A percentile compares a stretch with the other conserved stretches of the same genome.
phyloP scores from a whole-genome alignment of 2,113 vertebrate species.

The Cricetomys ansorgei region DNA sequence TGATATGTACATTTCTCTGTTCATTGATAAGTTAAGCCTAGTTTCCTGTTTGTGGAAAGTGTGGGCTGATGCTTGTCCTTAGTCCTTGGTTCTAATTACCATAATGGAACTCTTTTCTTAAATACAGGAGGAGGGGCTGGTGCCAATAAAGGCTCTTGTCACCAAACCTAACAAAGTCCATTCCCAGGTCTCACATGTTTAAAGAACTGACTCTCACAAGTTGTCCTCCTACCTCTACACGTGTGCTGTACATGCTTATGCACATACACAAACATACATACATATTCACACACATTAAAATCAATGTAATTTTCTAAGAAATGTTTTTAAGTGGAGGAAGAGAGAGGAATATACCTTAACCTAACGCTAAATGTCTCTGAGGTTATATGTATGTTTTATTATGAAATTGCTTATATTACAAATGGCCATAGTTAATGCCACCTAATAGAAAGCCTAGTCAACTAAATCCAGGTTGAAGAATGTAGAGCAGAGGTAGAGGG shows the following conservation, averaged over 20 bases:
- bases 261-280: background rate
- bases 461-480: background rate
- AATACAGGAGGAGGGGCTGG: background rate
- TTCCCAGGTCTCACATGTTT: background rate
- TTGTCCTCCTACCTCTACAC: too few relatives aligned
- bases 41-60: constrained; percentile 28
- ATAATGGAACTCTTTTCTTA: background rate
- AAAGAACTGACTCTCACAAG: background rate
- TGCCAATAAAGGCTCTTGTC: background rate
- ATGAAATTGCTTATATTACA: background rate
- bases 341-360: background rate
- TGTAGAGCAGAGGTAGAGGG: too few relatives aligned
- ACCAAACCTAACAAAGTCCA: background rate
- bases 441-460: background rate
- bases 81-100: constrained; percentile 15
- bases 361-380: constrained; percentile 11
- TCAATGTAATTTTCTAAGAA: background rate
- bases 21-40: background rate
- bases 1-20: constrained; percentile 24
- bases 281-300: background rate
- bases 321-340: background rate
- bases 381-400: background rate
- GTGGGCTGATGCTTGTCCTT: constrained; percentile 13
- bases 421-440: constrained; percentile 15
- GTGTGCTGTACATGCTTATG: background rate